Conservation (phyloP, 2,797 vertebrate genomes). For the Brotula barbata region DNA sequence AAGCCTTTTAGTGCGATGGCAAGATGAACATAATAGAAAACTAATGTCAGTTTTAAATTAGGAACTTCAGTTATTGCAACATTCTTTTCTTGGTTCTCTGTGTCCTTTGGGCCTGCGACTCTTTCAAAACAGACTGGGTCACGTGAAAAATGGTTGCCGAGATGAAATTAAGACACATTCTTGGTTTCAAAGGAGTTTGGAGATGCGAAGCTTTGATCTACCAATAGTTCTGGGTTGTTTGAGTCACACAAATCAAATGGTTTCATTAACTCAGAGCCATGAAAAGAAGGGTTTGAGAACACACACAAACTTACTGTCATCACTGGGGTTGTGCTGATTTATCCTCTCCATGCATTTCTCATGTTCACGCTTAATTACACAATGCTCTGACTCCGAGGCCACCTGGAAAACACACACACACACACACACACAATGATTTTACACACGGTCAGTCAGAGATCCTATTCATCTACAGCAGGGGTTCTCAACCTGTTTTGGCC, state of each 20-base stretch:
- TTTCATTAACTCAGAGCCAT: slow-evolving; percentile 7
- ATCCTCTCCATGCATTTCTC: slow-evolving; percentile 90
- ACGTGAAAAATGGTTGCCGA: slow-evolving; percentile 23
- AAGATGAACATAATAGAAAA: slow-evolving; percentile 16
- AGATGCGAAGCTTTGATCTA: slow-evolving; percentile 27
- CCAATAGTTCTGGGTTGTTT: slow-evolving; percentile 9
- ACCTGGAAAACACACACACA: slow-evolving; percentile 70
- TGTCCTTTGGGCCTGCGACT: slow-evolving; percentile 12
- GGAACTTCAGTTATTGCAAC: slow-evolving; percentile 4
- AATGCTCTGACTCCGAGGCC: slow-evolving; percentile 81
- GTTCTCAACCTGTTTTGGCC: too few species aligned
- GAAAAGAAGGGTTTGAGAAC: slow-evolving; percentile 13
- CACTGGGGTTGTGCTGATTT: slow-evolving; percentile 50
- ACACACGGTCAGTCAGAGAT: neutral
- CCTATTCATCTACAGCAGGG: too few species aligned
- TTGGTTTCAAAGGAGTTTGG: neutral
- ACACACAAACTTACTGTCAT: slow-evolving; percentile 59
- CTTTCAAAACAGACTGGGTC: slow-evolving; percentile 28
- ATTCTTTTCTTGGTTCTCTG: neutral
- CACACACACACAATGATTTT: slow-evolving; percentile 23
- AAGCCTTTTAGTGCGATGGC: slow-evolving; percentile 8
- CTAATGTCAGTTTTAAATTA: slow-evolving; percentile 4
- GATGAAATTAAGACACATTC: slow-evolving; percentile 16
- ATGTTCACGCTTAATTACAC: slow-evolving; percentile 89
- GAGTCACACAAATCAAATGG: slow-evolving; percentile 15